These are phyloP conservation scores for Sycobia sp. DNA, from an alignment of 1,140 invertebrate species.

Conservation along the genomic window DNA sequence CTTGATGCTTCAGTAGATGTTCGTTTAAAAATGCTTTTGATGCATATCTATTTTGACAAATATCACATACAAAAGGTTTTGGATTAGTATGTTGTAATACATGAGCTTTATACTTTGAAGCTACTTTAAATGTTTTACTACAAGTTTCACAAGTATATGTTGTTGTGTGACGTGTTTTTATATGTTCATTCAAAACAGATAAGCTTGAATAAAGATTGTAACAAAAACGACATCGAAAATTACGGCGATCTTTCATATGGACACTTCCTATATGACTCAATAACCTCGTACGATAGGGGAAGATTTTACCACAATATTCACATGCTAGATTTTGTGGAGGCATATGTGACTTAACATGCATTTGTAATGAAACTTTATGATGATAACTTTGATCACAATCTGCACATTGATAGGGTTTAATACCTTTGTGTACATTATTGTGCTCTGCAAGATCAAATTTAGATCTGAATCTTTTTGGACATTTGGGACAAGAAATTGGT, in stretches of 20 bases:
- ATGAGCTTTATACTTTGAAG: conserved; percentile 57
- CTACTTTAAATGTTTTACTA: conserved; percentile 57
- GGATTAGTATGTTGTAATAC: conserved; percentile 58
- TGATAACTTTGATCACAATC: conserved; percentile 59
- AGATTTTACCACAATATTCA: conserved; percentile 60
- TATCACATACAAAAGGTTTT: conserved; percentile 55
- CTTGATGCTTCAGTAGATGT: conserved; percentile 57
- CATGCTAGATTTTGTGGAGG: conserved; percentile 60
- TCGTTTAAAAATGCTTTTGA: conserved; percentile 60
- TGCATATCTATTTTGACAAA: conserved; percentile 59
- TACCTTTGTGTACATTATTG: conserved; percentile 58
- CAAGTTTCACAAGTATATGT: conserved; percentile 58
- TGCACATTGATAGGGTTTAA: conserved; percentile 55
- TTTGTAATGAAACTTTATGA: conserved; percentile 59
- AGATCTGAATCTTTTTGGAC: conserved; percentile 59
- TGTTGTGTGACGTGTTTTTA: conserved; percentile 56
- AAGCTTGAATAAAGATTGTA: conserved; percentile 60
- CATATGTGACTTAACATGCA: conserved; percentile 58
- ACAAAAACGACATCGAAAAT: conserved; percentile 59
- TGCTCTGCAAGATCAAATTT: conserved; percentile 60
- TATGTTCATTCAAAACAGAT: conserved; percentile 56
- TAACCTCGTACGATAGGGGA: conserved; percentile 57
- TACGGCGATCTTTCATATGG: conserved; percentile 57
- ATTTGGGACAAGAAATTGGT: conserved; percentile 58
- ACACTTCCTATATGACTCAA: conserved; percentile 58